Conservation (phyloP, 2,888 invertebrate species). For the Dione vanillae region DNA sequence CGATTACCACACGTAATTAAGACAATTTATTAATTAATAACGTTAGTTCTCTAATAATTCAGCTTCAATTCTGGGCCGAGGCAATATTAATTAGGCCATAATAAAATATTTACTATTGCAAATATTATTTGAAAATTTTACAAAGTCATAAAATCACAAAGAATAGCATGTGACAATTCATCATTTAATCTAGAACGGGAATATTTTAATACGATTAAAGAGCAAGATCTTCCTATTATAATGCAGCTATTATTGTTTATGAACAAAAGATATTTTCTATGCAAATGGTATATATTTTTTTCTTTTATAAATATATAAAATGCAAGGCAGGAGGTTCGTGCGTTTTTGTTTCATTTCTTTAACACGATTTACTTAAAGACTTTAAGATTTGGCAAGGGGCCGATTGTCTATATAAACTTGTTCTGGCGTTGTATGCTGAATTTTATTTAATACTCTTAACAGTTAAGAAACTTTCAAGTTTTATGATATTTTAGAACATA, state of each 20-base stretch:
- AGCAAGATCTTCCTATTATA: conserved; percentile 3
- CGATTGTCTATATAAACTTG: conserved; percentile 49
- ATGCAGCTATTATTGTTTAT: conserved; percentile 8
- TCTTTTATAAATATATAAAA: conserved; percentile 31
- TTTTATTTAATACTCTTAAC: conserved; percentile 45
- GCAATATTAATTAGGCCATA: background rate
- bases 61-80: background rate
- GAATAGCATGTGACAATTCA: background rate
- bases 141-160: too few relatives aligned
- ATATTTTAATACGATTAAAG: conserved; percentile 8
- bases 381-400: conserved; percentile 52
- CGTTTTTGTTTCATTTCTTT: conserved; percentile 51
- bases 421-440: conserved; percentile 44
- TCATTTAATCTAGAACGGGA: background rate
- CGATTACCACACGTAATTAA: too few relatives aligned
- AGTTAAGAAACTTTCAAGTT: conserved; percentile 38
- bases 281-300: conserved; percentile 28
- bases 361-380: conserved; percentile 51
- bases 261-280: background rate
- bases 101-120: background rate
- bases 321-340: conserved; percentile 44
- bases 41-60: background rate
- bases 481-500: conserved; percentile 29
- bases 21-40: too few relatives aligned
- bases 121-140: too few relatives aligned